Conservation (phyloP, 2,797 vertebrate genomes). For the Squalus acanthias region DNA sequence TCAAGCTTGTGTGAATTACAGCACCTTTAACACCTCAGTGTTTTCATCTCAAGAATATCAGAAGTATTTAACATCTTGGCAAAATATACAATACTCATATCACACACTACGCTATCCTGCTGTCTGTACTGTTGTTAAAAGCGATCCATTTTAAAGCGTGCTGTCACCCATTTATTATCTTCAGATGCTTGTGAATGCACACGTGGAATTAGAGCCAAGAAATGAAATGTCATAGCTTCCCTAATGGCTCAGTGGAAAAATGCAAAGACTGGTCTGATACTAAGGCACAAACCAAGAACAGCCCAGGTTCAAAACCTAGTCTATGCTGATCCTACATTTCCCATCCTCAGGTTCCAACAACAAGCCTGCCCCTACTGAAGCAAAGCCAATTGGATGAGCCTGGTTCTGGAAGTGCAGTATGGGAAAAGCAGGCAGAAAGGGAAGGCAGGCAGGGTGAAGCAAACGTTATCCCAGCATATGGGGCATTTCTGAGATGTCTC, state of each 20-base stretch:
- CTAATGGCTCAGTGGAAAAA: background rate
- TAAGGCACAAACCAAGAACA: background rate
- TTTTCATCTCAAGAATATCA: background rate
- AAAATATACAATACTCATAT: background rate
- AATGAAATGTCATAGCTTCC: background rate
- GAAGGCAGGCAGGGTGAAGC: background rate
- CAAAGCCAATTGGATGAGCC: background rate
- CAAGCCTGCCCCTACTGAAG: background rate
- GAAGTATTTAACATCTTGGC: background rate
- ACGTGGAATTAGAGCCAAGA: background rate
- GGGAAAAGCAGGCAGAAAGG: background rate
- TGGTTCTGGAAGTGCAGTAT: background rate
- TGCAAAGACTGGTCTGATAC: background rate
- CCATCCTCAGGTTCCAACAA: background rate
- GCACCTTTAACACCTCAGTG: too few species aligned
- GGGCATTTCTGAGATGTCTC: background rate
- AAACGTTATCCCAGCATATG: background rate
- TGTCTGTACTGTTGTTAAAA: background rate
- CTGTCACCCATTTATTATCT: background rate
- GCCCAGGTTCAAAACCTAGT: background rate
- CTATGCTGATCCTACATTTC: background rate
- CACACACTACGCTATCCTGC: background rate
- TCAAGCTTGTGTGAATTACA: too few species aligned
- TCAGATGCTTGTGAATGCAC: background rate
- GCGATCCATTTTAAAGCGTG: background rate